These are phyloP conservation scores for Poeciliopsis turneri DNA, from an alignment of 2,797 vertebrate genomes.

Conservation along the genomic window DNA sequence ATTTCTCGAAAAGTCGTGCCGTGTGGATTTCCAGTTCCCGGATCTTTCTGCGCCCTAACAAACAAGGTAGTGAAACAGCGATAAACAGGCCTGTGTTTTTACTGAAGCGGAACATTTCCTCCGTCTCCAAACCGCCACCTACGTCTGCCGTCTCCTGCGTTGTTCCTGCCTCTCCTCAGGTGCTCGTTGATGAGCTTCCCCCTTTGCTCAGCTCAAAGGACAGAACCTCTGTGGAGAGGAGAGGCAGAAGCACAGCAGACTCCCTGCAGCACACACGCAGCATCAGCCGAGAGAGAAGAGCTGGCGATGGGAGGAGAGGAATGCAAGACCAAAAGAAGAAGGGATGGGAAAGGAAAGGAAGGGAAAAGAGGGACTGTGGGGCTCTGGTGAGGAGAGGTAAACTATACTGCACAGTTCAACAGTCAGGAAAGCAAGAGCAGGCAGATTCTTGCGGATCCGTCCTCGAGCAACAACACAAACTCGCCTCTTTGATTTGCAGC, in stretches of 20 bases:
- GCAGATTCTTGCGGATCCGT: neutral
- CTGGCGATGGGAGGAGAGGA: slow-evolving; percentile 2
- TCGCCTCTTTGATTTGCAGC: neutral
- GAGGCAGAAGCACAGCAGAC: slow-evolving; percentile 33
- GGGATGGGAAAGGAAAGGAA: slow-evolving; percentile 4
- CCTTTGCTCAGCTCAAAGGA: slow-evolving; percentile 39
- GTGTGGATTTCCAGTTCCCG: neutral
- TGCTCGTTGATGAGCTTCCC: slow-evolving; percentile 20
- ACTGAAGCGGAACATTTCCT: neutral
- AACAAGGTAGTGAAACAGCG: neutral
- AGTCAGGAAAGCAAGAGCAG: neutral
- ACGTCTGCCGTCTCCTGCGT: neutral
- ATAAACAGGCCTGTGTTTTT: neutral
- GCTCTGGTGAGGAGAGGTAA: neutral
- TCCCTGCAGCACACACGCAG: slow-evolving; percentile 39
- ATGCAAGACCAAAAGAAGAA: slow-evolving; percentile 18
- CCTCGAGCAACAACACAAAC: neutral
- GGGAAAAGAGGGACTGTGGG: neutral
- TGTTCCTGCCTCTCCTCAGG: slow-evolving; percentile 32
- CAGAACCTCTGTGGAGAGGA: slow-evolving; percentile 42
- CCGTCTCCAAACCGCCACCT: slow-evolving; percentile 6
- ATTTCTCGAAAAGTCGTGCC: neutral
- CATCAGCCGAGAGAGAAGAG: slow-evolving; percentile 40
- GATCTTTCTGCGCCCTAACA: neutral
- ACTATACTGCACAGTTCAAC: neutral